A percentile compares a stretch with the other conserved stretches of the same genome.
phyloP scores from a whole-genome alignment of 1,140 invertebrate species.

The Planococcus citri region DNA sequence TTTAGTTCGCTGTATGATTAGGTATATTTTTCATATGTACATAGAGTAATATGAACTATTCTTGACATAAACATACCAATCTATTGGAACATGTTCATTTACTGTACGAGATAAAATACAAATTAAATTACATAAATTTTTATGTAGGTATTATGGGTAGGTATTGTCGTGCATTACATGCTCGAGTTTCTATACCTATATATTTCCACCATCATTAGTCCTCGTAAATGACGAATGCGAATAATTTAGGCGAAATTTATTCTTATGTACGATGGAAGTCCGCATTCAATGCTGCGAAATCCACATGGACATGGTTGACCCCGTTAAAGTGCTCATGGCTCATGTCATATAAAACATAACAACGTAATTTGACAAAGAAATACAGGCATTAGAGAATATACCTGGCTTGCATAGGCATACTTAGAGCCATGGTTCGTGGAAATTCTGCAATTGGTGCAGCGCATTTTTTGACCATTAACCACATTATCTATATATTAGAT shows the following conservation, averaged over 20 bases:
- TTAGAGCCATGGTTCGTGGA: too few relatives aligned
- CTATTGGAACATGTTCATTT: not conserved
- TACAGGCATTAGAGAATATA: too few relatives aligned
- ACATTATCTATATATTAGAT: too few relatives aligned
- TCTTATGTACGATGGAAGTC: not conserved
- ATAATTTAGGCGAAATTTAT: not conserved
- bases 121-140: not conserved
- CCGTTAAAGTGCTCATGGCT: not conserved
- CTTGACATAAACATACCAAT: too few relatives aligned
- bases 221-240: not conserved
- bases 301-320: not conserved
- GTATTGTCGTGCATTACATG: not conserved
- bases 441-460: too few relatives aligned
- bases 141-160: not conserved
- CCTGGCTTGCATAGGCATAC: too few relatives aligned
- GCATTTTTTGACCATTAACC: too few relatives aligned
- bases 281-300: not conserved
- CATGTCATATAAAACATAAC: not conserved
- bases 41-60: too few relatives aligned
- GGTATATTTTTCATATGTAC: not conserved
- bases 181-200: too few relatives aligned
- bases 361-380: too few relatives aligned
- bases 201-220: too few relatives aligned
- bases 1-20: not conserved
- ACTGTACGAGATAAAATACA: not conserved